Conservation (phyloP, 2,888 invertebrate species). For the Mesochorus sp. region DNA sequence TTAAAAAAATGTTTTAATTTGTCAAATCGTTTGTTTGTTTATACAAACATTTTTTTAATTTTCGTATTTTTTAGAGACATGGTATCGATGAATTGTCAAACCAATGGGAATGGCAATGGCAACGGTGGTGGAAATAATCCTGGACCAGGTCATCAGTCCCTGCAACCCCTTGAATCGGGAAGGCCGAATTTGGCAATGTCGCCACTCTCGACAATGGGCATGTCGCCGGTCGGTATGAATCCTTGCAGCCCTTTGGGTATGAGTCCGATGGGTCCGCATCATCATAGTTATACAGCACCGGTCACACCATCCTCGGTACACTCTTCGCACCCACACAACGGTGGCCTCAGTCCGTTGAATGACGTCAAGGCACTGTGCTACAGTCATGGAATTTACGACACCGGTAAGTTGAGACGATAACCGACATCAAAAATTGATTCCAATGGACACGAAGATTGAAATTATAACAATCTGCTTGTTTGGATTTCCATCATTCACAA, state of each 20-base stretch:
- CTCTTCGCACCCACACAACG: constrained; percentile 74
- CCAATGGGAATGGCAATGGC: constrained; percentile 65
- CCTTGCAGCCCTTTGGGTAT: constrained; percentile 78
- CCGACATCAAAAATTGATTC: background rate
- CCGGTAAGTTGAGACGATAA: constrained; percentile 66
- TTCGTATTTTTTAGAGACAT: constrained; percentile 71
- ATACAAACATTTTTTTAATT: background rate
- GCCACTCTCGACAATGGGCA: constrained; percentile 78
- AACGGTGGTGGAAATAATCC: constrained; percentile 69
- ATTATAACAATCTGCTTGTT: too few species aligned
- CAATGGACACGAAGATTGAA: too few species aligned
- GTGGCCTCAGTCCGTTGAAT: constrained; percentile 77
- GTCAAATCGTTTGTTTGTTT: background rate
- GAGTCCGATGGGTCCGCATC: constrained; percentile 79
- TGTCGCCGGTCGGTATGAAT: constrained; percentile 77
- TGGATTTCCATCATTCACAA: too few species aligned
- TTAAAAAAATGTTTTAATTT: too few species aligned
- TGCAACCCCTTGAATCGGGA: constrained; percentile 75
- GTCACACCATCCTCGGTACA: constrained; percentile 79
- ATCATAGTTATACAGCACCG: constrained; percentile 77
- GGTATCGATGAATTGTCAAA: constrained; percentile 75
- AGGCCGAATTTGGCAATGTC: constrained; percentile 79
- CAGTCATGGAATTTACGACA: constrained; percentile 75
- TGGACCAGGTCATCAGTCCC: constrained; percentile 72
- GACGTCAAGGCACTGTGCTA: constrained; percentile 79